A percentile compares a stretch with the other conserved stretches of the same genome.
Evolutionary conservation across 2,113 vertebrate species (phyloP).

Genomic region (Pontoporia blainvillei): DNA sequence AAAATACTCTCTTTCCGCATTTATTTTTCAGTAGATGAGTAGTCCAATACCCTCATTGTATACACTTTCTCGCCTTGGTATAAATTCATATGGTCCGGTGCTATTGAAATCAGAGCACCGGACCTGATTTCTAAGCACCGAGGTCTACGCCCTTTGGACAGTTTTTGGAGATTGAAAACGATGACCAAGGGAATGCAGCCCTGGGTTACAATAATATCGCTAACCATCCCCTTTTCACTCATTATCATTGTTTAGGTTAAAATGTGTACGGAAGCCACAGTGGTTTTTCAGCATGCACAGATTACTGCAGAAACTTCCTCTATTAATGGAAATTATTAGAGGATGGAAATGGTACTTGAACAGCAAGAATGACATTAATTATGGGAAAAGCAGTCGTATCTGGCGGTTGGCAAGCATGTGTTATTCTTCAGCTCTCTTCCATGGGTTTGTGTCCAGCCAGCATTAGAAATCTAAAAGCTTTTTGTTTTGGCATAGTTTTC

Average conservation of each 20-base stretch:
- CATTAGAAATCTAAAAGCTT: constrained; percentile 67
- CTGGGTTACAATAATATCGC: background rate
- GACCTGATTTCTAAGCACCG: too few relatives aligned
- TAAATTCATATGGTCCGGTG: constrained; percentile 11
- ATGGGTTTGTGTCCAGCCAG: constrained; percentile 53
- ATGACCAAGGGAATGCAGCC: constrained; percentile 25
- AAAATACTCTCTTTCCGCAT: constrained; percentile 33
- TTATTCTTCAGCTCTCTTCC: constrained; percentile 63
- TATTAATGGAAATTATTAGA: constrained; percentile 69
- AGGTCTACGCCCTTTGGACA: constrained; percentile 9
- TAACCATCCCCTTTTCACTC: constrained; percentile 24
- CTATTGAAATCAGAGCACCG: background rate
- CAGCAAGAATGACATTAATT: constrained; percentile 62
- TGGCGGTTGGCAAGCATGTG: constrained; percentile 53
- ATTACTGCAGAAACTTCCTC: constrained; percentile 72
- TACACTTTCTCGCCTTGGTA: constrained; percentile 1
- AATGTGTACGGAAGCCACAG: constrained; percentile 62
- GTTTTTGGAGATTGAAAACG: constrained; percentile 28
- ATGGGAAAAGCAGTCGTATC: constrained; percentile 44
- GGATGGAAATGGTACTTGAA: constrained; percentile 51
- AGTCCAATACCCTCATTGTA: background rate
- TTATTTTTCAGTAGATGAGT: constrained; percentile 25
- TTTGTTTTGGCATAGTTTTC: constrained; percentile 70
- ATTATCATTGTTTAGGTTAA: constrained; percentile 72
- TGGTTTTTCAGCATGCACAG: constrained; percentile 70